Base-by-base conservation (phyloP, 1,140 invertebrate species). In the Trichomalopsis sarcophagae region DNA sequence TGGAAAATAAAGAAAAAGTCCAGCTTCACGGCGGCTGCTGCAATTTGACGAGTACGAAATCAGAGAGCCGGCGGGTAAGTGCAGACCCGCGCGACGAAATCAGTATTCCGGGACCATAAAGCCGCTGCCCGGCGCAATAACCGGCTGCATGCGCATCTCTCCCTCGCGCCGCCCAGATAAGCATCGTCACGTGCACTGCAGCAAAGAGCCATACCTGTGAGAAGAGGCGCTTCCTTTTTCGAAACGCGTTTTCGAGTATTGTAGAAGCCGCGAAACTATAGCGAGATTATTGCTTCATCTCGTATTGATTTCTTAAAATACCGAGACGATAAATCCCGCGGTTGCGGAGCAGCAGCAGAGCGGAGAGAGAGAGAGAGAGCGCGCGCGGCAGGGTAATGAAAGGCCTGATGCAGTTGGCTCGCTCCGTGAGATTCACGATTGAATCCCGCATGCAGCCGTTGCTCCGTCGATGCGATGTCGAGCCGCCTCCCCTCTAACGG, bases 391-490 rank as follows among this genome's bases (percentile, higher is more conserved):
- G 40, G 36, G 74, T 75, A 75, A 44, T 44, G 27, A 44, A 44
- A 75, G 27, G 21, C 36, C 69, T 21, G 17, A 4, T 62, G 55
- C 55, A 62, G 55, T 62, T n/a, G 21, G 74, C 30, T 11, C 27
- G 27, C 74, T 11, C 62, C 69, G 69, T 13, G 17, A 75, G 36
- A 44, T 44, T 6, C 74, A 75, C 74, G 74, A 75, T 75, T 75
- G 74, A 75, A 40, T 62, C 55, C 55, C 17, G n/a, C n/a, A n/a
- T n/a, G 17, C 17, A 62, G 50, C 21, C 7, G 33, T 2, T 44
- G 40, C 40, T 44, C 40, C 17, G 74, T 75, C 21, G 74, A 75
- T 75, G 17, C 74, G 36, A 75, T 75, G 74, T 75, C 74, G 74
- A 44, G 30, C 36, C n/a, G 27, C 13, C 74, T 33, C 21, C n/a